Percentiles rank a stretch among this genome's conserved stretches.
Conservation (phyloP, 53 echinoderm and acorn worm species). For the Echinarachnius parma region DNA sequence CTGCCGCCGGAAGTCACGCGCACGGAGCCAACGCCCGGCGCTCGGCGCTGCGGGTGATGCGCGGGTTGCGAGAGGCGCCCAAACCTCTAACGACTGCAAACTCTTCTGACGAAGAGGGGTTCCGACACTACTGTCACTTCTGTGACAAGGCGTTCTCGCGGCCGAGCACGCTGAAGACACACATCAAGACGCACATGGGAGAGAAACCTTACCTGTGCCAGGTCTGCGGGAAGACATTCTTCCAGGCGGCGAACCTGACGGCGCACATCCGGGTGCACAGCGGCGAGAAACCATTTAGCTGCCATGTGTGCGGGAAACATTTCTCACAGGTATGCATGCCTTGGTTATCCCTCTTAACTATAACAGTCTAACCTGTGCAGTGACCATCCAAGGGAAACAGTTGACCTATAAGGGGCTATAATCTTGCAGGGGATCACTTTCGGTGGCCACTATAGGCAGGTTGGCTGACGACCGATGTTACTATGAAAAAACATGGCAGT, state of each 20-base stretch:
- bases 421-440: too few species aligned
- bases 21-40: not conserved
- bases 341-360: too few species aligned
- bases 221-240: conserved; percentile 66
- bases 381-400: too few species aligned
- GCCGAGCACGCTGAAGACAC: conserved; percentile 73
- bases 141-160: conserved; percentile 79
- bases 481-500: too few species aligned
- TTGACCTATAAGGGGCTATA: too few species aligned
- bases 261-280: conserved; percentile 77
- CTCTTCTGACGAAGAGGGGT: not conserved
- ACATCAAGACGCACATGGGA: conserved; percentile 67
- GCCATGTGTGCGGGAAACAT: conserved; percentile 58
- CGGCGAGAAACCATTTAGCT: conserved; percentile 84
- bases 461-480: too few species aligned
- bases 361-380: too few species aligned
- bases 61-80: too few species aligned
- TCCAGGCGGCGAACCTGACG: conserved; percentile 64
- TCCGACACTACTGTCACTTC: conserved; percentile 43
- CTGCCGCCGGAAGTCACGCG: not conserved
- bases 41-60: not conserved
- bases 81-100: too few species aligned
- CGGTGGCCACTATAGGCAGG: too few species aligned
- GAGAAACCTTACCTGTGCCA: conserved; percentile 66
- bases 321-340: conserved; percentile 76